Conservation (phyloP, 1,140 invertebrate genomes). For the Drosophila neocordata region DNA sequence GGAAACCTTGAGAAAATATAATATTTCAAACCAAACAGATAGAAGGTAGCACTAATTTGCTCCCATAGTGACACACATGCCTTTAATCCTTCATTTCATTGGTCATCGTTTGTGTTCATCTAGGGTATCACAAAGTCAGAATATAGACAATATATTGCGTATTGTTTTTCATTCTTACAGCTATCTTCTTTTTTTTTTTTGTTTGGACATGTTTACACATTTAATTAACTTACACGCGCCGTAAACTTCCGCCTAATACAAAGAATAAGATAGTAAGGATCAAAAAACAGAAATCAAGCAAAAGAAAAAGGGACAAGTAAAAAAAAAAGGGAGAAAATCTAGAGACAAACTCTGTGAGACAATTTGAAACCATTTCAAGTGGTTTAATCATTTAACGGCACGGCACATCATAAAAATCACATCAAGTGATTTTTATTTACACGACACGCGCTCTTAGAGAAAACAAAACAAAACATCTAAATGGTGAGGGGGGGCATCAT, state of each 20-base stretch:
- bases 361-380: conserved; percentile 81
- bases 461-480: conserved; percentile 22
- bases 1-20: no score
- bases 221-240: conserved; percentile 77
- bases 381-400: conserved; percentile 76
- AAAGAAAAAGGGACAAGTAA: conserved; percentile 62
- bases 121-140: neutral
- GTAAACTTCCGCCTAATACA: conserved; percentile 61
- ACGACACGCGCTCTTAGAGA: conserved; percentile 40
- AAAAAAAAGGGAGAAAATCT: conserved; percentile 36
- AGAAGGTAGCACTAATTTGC: no score
- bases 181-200: neutral
- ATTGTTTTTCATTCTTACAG: conserved; percentile 4
- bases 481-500: neutral
- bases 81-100: no score
- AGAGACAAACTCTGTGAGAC: conserved; percentile 37
- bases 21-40: no score
- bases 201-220: conserved; percentile 74
- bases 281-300: conserved; percentile 36
- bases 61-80: no score
- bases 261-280: conserved; percentile 26
- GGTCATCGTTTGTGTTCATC: no score
- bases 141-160: neutral
- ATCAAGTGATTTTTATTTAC: conserved; percentile 81
- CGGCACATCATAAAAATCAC: conserved; percentile 80